Evolutionary conservation across 1,140 invertebrate species (phyloP), one percentile per base, ranked within the genome.

Genomic region (Trialeurodes vaporariorum): DNA sequence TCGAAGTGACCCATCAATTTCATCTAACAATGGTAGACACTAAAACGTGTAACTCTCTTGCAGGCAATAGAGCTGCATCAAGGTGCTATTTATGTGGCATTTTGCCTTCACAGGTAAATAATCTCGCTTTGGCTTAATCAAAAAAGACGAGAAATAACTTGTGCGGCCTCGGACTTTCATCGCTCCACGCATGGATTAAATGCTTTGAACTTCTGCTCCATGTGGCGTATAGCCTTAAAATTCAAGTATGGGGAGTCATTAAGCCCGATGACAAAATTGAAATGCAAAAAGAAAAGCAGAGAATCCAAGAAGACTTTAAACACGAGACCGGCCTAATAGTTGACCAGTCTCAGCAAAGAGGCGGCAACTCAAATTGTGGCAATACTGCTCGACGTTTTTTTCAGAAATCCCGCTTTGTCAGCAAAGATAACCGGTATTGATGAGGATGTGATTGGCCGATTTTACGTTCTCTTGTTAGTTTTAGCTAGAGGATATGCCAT

Each of bases 1-100:
- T n/a, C n/a, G n/a, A n/a, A n/a, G n/a, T n/a, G n/a, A n/a, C n/a
- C n/a, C n/a, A n/a, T n/a, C n/a, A n/a, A n/a, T n/a, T n/a, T n/a
- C n/a, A n/a, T n/a, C n/a, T 78, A 23, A 79, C 76, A 26, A 79
- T 80, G 76, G 72, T 81, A n/a, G 77, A 81, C 68, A 76, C 73
- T 13, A 80, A 82, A 74, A 75, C 79, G 1, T 78, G 76, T 59
- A 80, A 81, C 70, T 75, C 76, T 12, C 66, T 76, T 25, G 77
- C 76, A 17, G 65, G 64, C 0, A 79, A 74, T 27, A 71, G 60
- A 67, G 80, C 77, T 25, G n/a, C n/a, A n/a, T 69, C 67, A 61
- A 70, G 72, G n/a, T 81, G 78, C 66, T 79, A 77, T 68, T 73
- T 79, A 25, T 79, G 77, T 70, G 70, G 71, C n/a, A 34, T 61